Evolutionary conservation across 1,140 invertebrate species (phyloP).

Genomic region (Cyrtorhinus lividipennis): DNA sequence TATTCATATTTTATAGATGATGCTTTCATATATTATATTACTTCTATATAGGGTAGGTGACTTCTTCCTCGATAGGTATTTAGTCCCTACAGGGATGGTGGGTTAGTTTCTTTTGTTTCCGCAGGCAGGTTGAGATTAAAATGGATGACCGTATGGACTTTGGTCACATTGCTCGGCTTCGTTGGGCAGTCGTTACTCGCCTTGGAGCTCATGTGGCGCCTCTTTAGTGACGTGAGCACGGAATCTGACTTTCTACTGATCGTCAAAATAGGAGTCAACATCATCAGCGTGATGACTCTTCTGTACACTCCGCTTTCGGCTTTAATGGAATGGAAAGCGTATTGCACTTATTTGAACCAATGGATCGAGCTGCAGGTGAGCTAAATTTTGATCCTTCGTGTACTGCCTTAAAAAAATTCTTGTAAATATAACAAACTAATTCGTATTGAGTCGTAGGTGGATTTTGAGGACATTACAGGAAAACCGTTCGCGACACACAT

Average conservation of each 20-base stretch:
- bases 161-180: background rate
- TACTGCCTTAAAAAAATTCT: background rate
- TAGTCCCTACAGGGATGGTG: no score
- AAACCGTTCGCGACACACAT: background rate
- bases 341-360: slow-evolving; percentile 1
- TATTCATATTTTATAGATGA: background rate
- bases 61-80: background rate
- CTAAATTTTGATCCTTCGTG: background rate
- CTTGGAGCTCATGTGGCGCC: background rate
- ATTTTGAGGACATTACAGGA: slow-evolving; percentile 1
- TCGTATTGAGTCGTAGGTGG: background rate
- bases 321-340: slow-evolving; percentile 3
- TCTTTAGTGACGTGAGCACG: background rate
- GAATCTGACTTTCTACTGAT: background rate
- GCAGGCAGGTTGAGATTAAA: background rate
- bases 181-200: background rate
- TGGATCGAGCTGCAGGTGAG: background rate
- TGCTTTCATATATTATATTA: background rate
- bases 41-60: background rate
- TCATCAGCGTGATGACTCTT: background rate
- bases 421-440: background rate
- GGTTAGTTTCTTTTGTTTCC: background rate
- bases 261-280: background rate
- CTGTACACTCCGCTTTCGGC: background rate
- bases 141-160: background rate